phyloP scores from a whole-genome alignment of 2,113 vertebrate genomes.

The Mobula hypostoma region DNA sequence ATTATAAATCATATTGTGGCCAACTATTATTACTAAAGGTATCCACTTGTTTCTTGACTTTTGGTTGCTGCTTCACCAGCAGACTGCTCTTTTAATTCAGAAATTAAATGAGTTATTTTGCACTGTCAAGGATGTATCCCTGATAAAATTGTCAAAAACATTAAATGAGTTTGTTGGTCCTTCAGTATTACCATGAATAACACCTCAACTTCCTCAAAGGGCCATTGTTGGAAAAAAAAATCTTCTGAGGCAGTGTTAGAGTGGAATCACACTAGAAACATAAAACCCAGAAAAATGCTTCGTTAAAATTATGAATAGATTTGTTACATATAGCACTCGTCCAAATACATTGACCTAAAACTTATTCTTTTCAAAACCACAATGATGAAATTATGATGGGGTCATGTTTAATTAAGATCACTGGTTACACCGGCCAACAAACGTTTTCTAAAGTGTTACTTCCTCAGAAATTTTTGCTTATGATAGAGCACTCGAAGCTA shows the following conservation, averaged over 20 bases:
- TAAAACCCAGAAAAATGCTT: neutral
- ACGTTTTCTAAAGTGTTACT: too few relatives aligned
- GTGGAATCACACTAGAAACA: neutral
- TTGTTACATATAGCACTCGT: neutral
- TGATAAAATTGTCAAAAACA: neutral
- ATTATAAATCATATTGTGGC: neutral
- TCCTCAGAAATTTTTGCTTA: too few relatives aligned
- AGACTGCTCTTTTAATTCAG: neutral
- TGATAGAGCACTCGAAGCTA: too few relatives aligned
- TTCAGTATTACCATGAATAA: neutral
- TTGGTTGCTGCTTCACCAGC: neutral
- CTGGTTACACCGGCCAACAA: too few relatives aligned
- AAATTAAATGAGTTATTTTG: neutral
- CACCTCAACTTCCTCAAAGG: neutral
- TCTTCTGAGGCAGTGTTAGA: neutral
- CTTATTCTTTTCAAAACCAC: neutral
- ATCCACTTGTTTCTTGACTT: neutral
- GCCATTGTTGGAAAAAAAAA: neutral
- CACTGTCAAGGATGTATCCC: neutral
- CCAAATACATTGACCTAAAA: neutral
- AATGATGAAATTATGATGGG: neutral
- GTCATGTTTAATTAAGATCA: neutral
- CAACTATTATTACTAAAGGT: neutral
- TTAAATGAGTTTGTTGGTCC: neutral
- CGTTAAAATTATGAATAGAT: neutral